Percentiles rank a stretch among this genome's conserved stretches.
These are phyloP conservation scores for Agelastica alni DNA, from an alignment of 2,888 invertebrate species.

Conservation along the genomic window DNA sequence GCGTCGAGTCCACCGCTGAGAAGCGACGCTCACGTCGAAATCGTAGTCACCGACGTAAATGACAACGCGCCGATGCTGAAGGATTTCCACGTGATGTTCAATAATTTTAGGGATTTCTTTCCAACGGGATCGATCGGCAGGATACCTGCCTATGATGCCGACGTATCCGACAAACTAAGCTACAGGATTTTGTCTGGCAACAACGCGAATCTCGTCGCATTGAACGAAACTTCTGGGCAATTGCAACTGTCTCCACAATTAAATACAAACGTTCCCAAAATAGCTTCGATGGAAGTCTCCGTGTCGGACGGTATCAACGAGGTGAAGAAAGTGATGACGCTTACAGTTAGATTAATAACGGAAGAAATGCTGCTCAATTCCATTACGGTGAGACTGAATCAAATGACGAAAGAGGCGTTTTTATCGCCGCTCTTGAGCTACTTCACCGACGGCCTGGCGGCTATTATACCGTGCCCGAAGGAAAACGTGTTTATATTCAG, in stretches of 20 bases:
- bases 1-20: conserved; percentile 90
- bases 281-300: conserved; percentile 91
- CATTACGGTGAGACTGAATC: conserved; percentile 88
- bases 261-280: conserved; percentile 93
- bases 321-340: conserved; percentile 88
- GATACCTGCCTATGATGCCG: conserved; percentile 93
- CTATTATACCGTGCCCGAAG: conserved; percentile 88
- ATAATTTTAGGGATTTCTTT: conserved; percentile 93
- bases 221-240: conserved; percentile 83
- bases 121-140: conserved; percentile 89
- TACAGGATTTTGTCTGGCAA: conserved; percentile 90
- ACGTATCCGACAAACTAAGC: conserved; percentile 83
- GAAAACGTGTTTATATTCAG: conserved; percentile 93
- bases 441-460: conserved; percentile 88
- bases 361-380: conserved; percentile 94
- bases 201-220: conserved; percentile 83
- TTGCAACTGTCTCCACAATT: conserved; percentile 88
- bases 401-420: conserved; percentile 92
- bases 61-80: conserved; percentile 92
- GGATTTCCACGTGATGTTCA: conserved; percentile 90
- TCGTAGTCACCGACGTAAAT: conserved; percentile 90
- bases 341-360: conserved; percentile 87
- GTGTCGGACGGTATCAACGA: conserved; percentile 94
- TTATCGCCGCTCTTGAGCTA: conserved; percentile 85
- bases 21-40: conserved; percentile 85